Evolutionary conservation across 2,113 vertebrate species (phyloP).

Genomic region (Zonotrichia leucophrys): DNA sequence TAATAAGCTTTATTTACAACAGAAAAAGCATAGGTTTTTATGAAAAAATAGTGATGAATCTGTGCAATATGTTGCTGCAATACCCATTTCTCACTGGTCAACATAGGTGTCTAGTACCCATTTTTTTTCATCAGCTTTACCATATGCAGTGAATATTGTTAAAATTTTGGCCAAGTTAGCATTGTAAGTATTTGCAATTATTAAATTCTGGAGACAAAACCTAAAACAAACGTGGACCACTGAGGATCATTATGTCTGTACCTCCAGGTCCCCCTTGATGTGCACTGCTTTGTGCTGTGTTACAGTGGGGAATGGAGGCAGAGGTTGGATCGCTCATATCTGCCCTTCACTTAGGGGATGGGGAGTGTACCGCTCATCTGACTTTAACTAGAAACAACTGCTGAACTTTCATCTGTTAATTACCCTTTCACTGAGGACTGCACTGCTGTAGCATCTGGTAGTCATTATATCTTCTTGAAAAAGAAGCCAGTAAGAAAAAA

Average conservation of each 20-base stretch:
- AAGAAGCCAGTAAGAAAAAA: slow-evolving; percentile 26
- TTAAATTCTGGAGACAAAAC: background rate
- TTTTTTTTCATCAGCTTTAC: background rate
- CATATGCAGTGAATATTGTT: background rate
- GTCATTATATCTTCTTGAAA: slow-evolving; percentile 20
- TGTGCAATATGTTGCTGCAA: background rate
- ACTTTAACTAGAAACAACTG: slow-evolving; percentile 23
- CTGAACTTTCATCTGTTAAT: slow-evolving; percentile 49
- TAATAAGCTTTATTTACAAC: background rate
- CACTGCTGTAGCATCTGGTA: slow-evolving; percentile 48
- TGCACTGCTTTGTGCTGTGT: background rate
- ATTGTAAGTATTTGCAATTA: background rate
- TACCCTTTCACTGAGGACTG: background rate
- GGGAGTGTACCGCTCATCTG: background rate
- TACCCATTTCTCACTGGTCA: background rate
- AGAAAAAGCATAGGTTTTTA: background rate
- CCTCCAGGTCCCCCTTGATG: accelerated
- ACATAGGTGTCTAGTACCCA: background rate
- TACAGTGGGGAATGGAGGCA: background rate
- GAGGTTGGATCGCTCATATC: background rate
- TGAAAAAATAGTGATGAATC: background rate
- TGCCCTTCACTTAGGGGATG: background rate
- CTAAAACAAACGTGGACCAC: background rate
- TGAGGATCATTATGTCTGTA: background rate
- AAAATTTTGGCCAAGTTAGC: background rate